Percentiles rank a stretch among this genome's conserved stretches.
phyloP scores from a whole-genome alignment of 2,888 invertebrate genomes.

The Lysandra bellargus region DNA sequence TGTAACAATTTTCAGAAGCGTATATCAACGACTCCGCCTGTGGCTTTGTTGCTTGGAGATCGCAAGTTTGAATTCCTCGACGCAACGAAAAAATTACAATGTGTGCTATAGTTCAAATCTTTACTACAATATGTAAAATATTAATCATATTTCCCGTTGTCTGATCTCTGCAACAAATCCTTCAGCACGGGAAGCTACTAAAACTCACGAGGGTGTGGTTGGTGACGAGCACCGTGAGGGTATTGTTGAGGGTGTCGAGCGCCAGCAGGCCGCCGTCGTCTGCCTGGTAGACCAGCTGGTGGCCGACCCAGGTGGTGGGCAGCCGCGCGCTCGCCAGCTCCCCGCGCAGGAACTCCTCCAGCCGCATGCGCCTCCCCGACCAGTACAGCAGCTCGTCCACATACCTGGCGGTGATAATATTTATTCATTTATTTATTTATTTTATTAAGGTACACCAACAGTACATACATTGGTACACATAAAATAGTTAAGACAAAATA shows the following conservation, averaged over 20 bases:
- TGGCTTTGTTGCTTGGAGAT: not conserved
- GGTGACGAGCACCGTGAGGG: conserved; percentile 89
- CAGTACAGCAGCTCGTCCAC: conserved; percentile 94
- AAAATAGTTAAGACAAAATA: no score
- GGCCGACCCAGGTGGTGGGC: conserved; percentile 90
- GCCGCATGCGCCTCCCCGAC: conserved; percentile 92
- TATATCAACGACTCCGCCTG: not conserved
- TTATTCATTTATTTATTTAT: no score
- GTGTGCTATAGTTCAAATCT: not conserved
- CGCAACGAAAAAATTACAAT: not conserved
- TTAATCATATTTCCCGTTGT: not conserved
- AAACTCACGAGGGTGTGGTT: conserved; percentile 90
- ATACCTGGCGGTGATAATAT: conserved; percentile 76
- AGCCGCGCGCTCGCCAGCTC: conserved; percentile 86
- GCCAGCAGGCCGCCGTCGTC: conserved; percentile 92
- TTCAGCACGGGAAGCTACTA: not conserved
- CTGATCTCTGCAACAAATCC: not conserved
- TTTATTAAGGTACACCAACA: no score
- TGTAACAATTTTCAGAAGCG: no score
- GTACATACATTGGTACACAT: no score
- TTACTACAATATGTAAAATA: not conserved
- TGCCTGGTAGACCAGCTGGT: conserved; percentile 91
- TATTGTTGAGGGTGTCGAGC: conserved; percentile 89
- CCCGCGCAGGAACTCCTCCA: conserved; percentile 91
- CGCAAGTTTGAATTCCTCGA: not conserved